Evolutionary conservation across 2,113 vertebrate species (phyloP).

Genomic region (Rhea americana): DNA sequence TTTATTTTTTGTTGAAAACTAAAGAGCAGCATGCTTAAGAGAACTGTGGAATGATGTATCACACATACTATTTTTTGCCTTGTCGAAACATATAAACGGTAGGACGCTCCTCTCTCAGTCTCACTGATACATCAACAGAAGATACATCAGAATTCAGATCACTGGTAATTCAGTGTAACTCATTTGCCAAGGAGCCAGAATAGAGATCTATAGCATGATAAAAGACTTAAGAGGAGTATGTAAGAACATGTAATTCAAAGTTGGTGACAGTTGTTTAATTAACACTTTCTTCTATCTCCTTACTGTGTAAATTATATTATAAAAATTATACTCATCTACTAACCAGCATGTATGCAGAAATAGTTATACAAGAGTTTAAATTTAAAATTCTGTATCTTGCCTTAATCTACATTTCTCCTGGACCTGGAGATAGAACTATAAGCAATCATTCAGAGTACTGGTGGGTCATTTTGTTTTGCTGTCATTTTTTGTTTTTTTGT

Average conservation of each 20-base stretch:
- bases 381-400: not conserved
- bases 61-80: not conserved
- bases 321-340: not conserved
- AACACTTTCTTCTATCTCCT: conserved; percentile 16
- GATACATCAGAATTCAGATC: not conserved
- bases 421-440: not conserved
- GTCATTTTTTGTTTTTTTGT: rapidly evolving
- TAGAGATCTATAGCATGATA: not conserved
- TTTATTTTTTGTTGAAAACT: not conserved
- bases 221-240: not conserved
- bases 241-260: conserved; percentile 7
- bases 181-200: not conserved
- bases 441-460: not conserved
- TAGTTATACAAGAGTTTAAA: not conserved
- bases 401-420: not conserved
- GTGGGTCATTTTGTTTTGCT: not conserved
- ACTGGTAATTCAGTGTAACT: not conserved
- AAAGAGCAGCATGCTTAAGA: not conserved
- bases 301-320: not conserved
- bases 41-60: not conserved
- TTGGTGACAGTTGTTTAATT: conserved; percentile 19
- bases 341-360: not conserved
- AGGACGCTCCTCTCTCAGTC: not conserved
- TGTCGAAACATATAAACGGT: not conserved
- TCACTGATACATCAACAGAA: not conserved